phyloP scores from a whole-genome alignment of 2,797 vertebrate genomes.

The Hemitrygon akajei region DNA sequence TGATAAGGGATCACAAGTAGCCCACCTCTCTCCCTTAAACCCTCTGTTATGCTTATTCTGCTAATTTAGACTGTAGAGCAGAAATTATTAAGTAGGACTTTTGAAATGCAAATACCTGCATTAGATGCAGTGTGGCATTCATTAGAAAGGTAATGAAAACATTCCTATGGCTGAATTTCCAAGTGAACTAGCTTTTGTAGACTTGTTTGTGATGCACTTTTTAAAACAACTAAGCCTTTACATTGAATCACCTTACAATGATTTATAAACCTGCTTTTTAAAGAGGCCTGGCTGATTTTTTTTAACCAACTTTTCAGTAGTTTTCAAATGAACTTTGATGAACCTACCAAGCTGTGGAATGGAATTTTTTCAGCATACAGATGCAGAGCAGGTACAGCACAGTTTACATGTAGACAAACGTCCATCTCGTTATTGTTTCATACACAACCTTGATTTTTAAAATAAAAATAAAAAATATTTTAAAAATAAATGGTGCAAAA shows the following conservation, averaged over 20 bases:
- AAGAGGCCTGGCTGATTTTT: no score
- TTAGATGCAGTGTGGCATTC: conserved; percentile 10
- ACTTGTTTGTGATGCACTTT: not conserved
- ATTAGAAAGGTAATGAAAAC: conserved; percentile 10
- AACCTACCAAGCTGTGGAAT: not conserved
- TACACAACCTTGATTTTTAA: no score
- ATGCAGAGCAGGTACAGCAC: not conserved
- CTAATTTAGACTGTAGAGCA: conserved; percentile 1
- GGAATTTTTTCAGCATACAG: not conserved
- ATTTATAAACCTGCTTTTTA: no score
- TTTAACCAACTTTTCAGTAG: not conserved
- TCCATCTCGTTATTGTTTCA: not conserved
- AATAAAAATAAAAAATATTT: no score
- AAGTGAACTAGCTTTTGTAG: not conserved
- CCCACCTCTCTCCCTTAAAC: not conserved
- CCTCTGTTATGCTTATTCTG: conserved; percentile 20
- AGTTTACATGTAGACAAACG: not conserved
- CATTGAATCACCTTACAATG: not conserved
- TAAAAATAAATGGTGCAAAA: no score
- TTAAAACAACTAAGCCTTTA: not conserved
- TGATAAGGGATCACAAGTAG: conserved; percentile 18
- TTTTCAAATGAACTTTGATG: not conserved
- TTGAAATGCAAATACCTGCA: conserved; percentile 26
- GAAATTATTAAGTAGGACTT: conserved; percentile 4
- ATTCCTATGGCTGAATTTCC: not conserved